These are phyloP conservation scores for Buteo buteo DNA, from an alignment of 2,113 vertebrate genomes.

Conservation along the genomic window DNA sequence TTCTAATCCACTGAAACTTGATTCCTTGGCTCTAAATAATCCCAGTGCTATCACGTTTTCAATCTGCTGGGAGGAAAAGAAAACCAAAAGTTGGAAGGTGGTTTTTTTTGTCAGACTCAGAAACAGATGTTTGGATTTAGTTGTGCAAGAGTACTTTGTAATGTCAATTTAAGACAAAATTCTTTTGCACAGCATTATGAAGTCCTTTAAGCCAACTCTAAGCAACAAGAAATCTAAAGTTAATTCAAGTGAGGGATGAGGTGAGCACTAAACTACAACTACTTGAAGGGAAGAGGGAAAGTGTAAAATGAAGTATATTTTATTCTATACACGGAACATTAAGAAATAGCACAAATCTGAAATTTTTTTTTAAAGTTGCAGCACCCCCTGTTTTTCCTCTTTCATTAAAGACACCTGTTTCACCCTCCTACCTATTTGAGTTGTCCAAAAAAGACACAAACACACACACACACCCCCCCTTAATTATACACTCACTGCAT, in stretches of 20 bases:
- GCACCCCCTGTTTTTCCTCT: conserved; percentile 10
- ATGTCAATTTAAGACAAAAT: conserved; percentile 9
- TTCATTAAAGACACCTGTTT: not conserved
- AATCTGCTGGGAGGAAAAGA: not conserved
- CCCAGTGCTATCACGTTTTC: not conserved
- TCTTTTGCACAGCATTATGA: conserved; percentile 31
- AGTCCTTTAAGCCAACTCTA: conserved; percentile 82
- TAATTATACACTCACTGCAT: not conserved
- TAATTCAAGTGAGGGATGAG: conserved; percentile 60
- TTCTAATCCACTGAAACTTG: not conserved
- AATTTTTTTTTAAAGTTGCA: conserved; percentile 60
- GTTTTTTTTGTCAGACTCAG: not conserved
- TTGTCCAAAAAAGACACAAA: not conserved
- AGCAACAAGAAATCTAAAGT: conserved; percentile 69
- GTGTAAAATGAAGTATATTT: conserved; percentile 61
- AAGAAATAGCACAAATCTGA: conserved; percentile 28
- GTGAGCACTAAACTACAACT: conserved; percentile 72
- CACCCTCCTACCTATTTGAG: not conserved
- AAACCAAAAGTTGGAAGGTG: not conserved
- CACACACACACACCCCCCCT: not conserved
- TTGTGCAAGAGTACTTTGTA: not conserved
- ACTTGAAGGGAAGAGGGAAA: conserved; percentile 57
- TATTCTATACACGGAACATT: conserved; percentile 75
- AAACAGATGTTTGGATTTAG: not conserved
- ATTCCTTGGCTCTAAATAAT: not conserved